Base-by-base conservation (phyloP, 2,113 vertebrate species). In the Leiothrix lutea region DNA sequence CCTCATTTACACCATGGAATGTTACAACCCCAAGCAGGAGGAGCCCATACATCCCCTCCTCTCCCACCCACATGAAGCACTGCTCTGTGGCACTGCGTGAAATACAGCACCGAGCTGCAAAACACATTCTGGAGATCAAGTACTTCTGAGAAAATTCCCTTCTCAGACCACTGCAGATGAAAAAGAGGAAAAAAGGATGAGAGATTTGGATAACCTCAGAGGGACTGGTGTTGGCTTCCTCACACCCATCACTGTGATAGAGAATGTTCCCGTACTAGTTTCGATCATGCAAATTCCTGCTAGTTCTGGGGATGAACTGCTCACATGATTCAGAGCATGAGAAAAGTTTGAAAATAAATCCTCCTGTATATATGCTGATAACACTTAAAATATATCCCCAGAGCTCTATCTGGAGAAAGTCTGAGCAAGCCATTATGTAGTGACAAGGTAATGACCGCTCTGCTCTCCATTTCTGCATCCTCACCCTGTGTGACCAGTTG, bases 1-100 rank as follows among this genome's bases (percentile, higher is more conserved):
- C 12, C 12, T 17, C 14, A 3, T 53, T 53, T 40, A 8, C 35
- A 42, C 5, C 44, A 12, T 0, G 0, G 5, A 26, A 35, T 54
- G 57, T n/a, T 29, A 38, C 42, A 45, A 1, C 8, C 72, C 72
- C 33, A 38, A 42, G 61, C 47, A 92, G 29, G 26, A 47, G 35
- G 11, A 35, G 54, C 12, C 26, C 58, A 8, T 28, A 4, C 0
- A 0, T 50, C 18, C 18, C 21, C 24, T 78, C 47, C 50, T 54
- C 48, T 80, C 35, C 77, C 54, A 69, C 50, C 13, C 62, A 5
- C 4, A 0, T 7, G 11, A 23, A 61, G 19, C 51, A 58, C 23
- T 0, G 0, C 23, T 13, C 44, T 11, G 38, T 1, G 0, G 16
- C 53, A 20, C 85, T 47, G 64, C 21, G 69, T 60, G 14, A 77